phyloP scores from a whole-genome alignment of 2,888 invertebrate genomes.

The Embidobia sp. region DNA sequence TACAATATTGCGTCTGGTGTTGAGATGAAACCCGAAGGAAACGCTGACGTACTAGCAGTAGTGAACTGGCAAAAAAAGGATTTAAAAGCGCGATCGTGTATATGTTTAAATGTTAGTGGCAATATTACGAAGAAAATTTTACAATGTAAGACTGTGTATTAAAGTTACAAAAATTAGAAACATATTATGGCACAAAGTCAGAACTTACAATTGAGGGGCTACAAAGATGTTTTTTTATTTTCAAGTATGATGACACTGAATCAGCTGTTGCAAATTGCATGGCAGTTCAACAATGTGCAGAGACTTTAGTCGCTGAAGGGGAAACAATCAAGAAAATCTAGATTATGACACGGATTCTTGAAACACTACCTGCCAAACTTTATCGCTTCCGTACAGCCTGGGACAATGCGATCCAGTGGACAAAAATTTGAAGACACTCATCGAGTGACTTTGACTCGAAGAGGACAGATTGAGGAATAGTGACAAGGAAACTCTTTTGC shows the following conservation, averaged over 20 bases:
- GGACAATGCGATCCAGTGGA: constrained; percentile 56
- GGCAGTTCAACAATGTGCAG: constrained; percentile 54
- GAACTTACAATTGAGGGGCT: constrained; percentile 49
- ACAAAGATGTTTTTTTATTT: constrained; percentile 66
- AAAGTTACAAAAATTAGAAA: constrained; percentile 59
- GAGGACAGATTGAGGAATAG: constrained; percentile 2
- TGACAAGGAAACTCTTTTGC: background rate
- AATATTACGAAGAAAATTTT: constrained; percentile 64
- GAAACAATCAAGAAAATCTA: constrained; percentile 64
- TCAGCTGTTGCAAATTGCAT: constrained; percentile 66
- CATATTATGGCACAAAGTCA: constrained; percentile 49
- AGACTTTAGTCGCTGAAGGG: constrained; percentile 62
- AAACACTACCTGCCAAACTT: constrained; percentile 65
- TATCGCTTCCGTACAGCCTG: constrained; percentile 66
- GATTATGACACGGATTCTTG: constrained; percentile 65
- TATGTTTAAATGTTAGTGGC: constrained; percentile 64
- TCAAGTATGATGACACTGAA: constrained; percentile 63
- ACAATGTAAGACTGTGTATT: constrained; percentile 56
- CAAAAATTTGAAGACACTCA: constrained; percentile 36
- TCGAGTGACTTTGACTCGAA: constrained; percentile 9
- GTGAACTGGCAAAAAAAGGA: constrained; percentile 58
- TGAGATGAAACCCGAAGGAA: constrained; percentile 47
- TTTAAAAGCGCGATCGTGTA: constrained; percentile 62
- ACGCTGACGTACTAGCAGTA: too few relatives aligned
- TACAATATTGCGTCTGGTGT: constrained; percentile 22